Percentiles rank a stretch among this genome's conserved stretches.
Evolutionary conservation across 2,113 vertebrate genomes (phyloP).

Genomic region (Lasiurus borealis): DNA sequence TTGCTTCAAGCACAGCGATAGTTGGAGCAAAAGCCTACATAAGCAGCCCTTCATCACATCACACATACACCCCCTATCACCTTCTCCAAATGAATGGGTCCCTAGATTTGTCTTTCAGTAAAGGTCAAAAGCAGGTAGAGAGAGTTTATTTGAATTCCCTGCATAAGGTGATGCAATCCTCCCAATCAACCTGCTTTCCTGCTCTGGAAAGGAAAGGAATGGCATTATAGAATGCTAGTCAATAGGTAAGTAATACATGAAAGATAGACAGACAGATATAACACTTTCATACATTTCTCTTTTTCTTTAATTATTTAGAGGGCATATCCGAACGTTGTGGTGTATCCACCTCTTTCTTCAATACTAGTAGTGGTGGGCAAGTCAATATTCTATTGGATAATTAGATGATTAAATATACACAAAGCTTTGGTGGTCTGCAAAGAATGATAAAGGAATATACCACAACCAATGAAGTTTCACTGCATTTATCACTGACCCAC

Average conservation of each 20-base stretch:
- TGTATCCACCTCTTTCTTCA: not conserved
- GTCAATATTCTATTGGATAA: not conserved
- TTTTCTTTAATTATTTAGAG: not conserved
- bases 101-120: not conserved
- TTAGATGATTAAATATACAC: not conserved
- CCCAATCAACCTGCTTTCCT: not conserved
- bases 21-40: not conserved
- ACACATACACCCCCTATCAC: not conserved
- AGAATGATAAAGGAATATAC: not conserved
- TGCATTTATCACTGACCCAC: not conserved
- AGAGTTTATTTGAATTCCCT: not conserved
- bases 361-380: not conserved
- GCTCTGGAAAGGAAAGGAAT: not conserved
- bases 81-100: not conserved
- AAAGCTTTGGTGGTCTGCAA: not conserved
- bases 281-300: not conserved
- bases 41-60: not conserved
- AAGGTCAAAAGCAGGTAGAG: not conserved
- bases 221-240: not conserved
- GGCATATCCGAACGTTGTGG: not conserved
- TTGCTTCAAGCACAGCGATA: not conserved
- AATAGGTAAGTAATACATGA: not conserved
- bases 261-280: not conserved
- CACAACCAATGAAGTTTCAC: not conserved
- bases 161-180: not conserved